These are phyloP conservation scores for Genyomyrus donnyi DNA, from an alignment of 2,113 vertebrate species.

Conservation along the genomic window DNA sequence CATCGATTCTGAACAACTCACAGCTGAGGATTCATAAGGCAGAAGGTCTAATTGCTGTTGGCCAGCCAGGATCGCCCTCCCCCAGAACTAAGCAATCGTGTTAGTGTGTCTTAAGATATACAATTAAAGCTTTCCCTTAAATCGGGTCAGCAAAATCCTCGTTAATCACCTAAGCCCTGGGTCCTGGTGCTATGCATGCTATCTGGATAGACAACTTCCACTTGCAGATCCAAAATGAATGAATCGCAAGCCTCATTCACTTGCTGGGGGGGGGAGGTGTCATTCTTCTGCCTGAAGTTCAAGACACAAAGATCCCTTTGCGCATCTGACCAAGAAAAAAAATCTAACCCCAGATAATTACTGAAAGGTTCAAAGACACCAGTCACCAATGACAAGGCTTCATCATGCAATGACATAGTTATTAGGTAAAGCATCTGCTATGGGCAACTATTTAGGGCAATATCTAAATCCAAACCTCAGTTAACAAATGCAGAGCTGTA, in stretches of 20 bases:
- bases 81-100: background rate
- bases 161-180: background rate
- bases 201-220: background rate
- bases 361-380: conserved; percentile 7
- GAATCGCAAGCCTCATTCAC: background rate
- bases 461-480: background rate
- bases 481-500: background rate
- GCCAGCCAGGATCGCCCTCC: background rate
- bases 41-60: background rate
- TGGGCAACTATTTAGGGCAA: background rate
- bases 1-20: background rate
- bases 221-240: background rate
- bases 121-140: background rate
- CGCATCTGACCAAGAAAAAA: background rate
- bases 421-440: background rate
- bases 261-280: conserved; percentile 12
- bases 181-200: background rate
- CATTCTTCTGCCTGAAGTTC: background rate
- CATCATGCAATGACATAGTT: background rate
- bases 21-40: background rate
- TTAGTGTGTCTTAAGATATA: background rate
- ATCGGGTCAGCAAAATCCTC: background rate
- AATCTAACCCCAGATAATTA: conserved; percentile 21
- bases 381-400: conserved; percentile 2
- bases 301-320: background rate